Evolutionary conservation across 2,797 vertebrate genomes (phyloP).

Genomic region (Chiloscyllium punctatum): DNA sequence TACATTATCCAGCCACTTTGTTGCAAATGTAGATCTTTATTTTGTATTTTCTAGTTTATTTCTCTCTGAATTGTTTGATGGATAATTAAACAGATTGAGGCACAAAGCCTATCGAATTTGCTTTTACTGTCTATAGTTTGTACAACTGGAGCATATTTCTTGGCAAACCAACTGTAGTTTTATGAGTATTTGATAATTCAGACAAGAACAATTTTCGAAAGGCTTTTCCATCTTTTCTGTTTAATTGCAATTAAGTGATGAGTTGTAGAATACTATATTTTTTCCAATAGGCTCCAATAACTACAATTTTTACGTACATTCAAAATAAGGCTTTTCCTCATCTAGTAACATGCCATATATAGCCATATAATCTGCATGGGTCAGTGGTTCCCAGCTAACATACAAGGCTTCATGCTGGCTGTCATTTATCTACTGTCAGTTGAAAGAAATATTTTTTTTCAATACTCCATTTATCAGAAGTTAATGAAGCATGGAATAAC

Average conservation of each 20-base stretch:
- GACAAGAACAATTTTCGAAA: background rate
- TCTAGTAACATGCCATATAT: background rate
- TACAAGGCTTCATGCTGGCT: background rate
- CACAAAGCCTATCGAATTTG: background rate
- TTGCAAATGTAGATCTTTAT: background rate
- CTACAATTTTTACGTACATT: background rate
- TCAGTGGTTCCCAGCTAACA: constrained; percentile 11
- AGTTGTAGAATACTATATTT: background rate
- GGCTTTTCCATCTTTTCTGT: background rate
- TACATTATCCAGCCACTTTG: background rate
- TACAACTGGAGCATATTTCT: background rate
- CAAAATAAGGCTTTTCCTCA: background rate
- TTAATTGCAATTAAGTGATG: background rate
- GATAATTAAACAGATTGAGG: background rate
- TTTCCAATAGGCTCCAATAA: background rate
- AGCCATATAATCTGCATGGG: constrained; percentile 24
- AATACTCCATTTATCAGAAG: constrained; percentile 6
- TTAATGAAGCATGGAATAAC: constrained; percentile 19
- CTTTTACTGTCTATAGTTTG: background rate
- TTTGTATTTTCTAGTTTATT: background rate
- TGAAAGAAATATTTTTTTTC: constrained; percentile 31
- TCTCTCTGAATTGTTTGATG: background rate
- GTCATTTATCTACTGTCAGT: constrained; percentile 29
- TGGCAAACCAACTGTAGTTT: background rate
- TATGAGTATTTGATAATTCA: background rate